Percentiles rank a stretch among this genome's conserved stretches.
These are phyloP conservation scores for Euplexia lucipara DNA, from an alignment of 2,888 invertebrate species.

Conservation along the genomic window DNA sequence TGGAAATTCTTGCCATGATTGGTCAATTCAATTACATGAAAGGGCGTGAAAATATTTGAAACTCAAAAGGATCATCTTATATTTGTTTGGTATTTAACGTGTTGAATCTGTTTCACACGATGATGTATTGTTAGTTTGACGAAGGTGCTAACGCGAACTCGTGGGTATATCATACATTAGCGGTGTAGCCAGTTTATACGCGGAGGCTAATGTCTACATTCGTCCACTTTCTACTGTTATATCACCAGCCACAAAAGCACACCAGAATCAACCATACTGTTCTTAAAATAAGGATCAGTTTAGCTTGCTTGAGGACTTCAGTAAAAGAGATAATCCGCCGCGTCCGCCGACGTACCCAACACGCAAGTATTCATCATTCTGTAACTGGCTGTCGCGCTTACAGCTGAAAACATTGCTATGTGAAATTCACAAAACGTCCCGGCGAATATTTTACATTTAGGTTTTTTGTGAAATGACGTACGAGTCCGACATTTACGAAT, in stretches of 20 bases:
- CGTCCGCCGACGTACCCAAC: slow-evolving; percentile 44
- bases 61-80: not conserved
- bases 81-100: slow-evolving; percentile 10
- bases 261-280: slow-evolving; percentile 16
- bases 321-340: slow-evolving; percentile 47
- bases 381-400: slow-evolving; percentile 65
- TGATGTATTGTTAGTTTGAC: slow-evolving; percentile 54
- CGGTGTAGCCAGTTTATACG: slow-evolving; percentile 40
- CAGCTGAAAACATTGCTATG: slow-evolving; percentile 70
- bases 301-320: slow-evolving; percentile 7
- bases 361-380: slow-evolving; percentile 67
- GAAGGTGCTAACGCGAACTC: slow-evolving; percentile 39
- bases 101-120: slow-evolving; percentile 11
- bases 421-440: slow-evolving; percentile 64
- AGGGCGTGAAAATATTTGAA: slow-evolving; percentile 11
- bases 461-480: slow-evolving; percentile 63
- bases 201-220: slow-evolving; percentile 53
- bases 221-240: slow-evolving; percentile 46
- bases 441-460: slow-evolving; percentile 61
- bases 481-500: slow-evolving; percentile 66
- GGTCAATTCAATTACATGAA: not conserved
- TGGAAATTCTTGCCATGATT: slow-evolving; percentile 25
- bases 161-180: slow-evolving; percentile 54
- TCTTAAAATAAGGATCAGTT: slow-evolving; percentile 15
- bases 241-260: not conserved